phyloP scores from a whole-genome alignment of 2,797 vertebrate species.

The Pelochelys cantorii region DNA sequence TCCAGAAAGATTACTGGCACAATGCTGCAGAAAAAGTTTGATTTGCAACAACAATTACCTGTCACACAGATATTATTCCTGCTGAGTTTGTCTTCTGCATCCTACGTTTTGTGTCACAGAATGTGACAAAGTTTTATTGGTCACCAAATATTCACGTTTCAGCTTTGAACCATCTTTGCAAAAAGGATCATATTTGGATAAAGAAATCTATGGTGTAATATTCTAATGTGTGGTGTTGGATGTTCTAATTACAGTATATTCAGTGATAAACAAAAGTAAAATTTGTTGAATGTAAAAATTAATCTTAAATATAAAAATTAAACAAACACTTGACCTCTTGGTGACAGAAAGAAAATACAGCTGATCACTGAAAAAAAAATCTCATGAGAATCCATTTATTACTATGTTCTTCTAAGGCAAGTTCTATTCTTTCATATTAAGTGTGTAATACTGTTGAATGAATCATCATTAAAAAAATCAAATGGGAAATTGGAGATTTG shows the following conservation, averaged over 20 bases:
- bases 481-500: background rate
- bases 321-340: background rate
- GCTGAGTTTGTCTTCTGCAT: background rate
- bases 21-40: background rate
- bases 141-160: background rate
- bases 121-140: background rate
- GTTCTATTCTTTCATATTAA: background rate
- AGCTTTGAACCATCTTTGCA: background rate
- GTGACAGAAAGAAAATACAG: background rate
- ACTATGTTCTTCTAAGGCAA: background rate
- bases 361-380: background rate
- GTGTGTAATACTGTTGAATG: fast-evolving
- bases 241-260: background rate
- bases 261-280: background rate
- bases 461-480: background rate
- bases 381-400: background rate
- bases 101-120: background rate
- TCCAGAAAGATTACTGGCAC: background rate
- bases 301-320: background rate
- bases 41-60: background rate
- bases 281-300: background rate
- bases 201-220: background rate
- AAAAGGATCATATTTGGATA: fast-evolving
- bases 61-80: background rate
- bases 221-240: background rate